Evolutionary conservation across 2,113 vertebrate species (phyloP).

Genomic region (Cygnus buccinator): DNA sequence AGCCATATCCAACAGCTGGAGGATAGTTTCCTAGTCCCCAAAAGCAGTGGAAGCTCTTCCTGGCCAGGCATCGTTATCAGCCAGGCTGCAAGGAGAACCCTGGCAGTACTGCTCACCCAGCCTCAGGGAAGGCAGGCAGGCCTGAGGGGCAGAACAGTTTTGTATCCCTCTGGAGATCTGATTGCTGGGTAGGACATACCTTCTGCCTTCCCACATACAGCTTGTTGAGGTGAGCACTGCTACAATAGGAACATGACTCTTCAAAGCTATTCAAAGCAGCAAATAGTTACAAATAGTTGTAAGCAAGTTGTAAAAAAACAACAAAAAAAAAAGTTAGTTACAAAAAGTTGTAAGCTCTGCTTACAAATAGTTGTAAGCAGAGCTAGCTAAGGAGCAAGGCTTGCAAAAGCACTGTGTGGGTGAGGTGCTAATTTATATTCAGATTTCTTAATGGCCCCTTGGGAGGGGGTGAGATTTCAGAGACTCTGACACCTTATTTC

Average conservation of each 20-base stretch:
- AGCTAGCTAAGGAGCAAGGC: background rate
- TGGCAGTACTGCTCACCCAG: background rate
- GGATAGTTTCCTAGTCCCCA: background rate
- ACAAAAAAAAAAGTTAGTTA: too few species aligned
- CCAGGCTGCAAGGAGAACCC: background rate
- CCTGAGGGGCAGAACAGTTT: background rate
- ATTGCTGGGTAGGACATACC: background rate
- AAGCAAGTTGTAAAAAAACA: too few species aligned
- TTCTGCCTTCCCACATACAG: background rate
- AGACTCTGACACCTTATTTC: background rate
- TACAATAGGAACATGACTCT: background rate
- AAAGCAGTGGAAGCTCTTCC: background rate
- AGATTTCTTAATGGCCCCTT: background rate
- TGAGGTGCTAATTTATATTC: background rate
- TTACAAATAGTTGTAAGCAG: background rate
- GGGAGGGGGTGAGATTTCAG: background rate
- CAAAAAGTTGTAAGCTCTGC: too few species aligned
- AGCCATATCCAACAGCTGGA: background rate
- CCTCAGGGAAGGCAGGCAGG: background rate
- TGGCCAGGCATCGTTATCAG: background rate
- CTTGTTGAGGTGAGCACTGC: background rate
- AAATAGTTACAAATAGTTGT: too few species aligned
- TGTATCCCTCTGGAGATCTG: background rate
- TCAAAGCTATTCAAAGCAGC: background rate
- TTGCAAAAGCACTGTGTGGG: background rate